Evolutionary conservation across 1,140 invertebrate species (phyloP).

Genomic region (Spodoptera litura): DNA sequence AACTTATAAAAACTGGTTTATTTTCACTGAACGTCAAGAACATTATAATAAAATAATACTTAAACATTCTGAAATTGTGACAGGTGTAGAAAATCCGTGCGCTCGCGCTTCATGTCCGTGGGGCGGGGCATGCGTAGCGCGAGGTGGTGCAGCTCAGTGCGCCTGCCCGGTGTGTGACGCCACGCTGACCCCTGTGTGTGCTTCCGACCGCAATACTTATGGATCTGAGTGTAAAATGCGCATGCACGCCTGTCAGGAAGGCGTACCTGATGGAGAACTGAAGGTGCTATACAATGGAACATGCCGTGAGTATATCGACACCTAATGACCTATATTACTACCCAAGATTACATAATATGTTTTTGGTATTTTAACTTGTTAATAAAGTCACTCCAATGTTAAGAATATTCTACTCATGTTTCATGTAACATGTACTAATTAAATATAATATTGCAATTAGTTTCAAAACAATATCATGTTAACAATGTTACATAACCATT

Average conservation of each 20-base stretch:
- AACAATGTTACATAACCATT: background rate
- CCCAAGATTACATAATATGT: no score
- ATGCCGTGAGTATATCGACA: slow-evolving; percentile 70
- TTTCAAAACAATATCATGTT: no score
- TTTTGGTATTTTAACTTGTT: no score
- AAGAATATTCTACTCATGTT: no score
- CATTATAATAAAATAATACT: no score
- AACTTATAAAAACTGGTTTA: no score
- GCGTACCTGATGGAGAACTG: slow-evolving; percentile 70
- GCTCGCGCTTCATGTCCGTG: slow-evolving; percentile 90
- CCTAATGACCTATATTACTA: background rate
- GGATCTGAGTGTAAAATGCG: slow-evolving; percentile 94
- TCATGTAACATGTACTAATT: no score
- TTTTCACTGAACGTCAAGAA: no score
- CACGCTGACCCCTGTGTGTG: slow-evolving; percentile 94
- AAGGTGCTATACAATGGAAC: slow-evolving; percentile 76
- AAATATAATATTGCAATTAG: no score
- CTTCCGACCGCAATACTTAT: slow-evolving; percentile 94
- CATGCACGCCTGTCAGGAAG: slow-evolving; percentile 90
- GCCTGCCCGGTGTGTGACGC: slow-evolving; percentile 94
- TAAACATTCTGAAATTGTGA: no score
- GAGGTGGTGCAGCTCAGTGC: slow-evolving; percentile 90
- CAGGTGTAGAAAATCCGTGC: slow-evolving; percentile 88
- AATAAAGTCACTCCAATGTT: no score
- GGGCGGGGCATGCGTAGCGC: slow-evolving; percentile 92